Base-by-base conservation (phyloP, 2,888 invertebrate species). In the Thecocarcelia acutangulata region DNA sequence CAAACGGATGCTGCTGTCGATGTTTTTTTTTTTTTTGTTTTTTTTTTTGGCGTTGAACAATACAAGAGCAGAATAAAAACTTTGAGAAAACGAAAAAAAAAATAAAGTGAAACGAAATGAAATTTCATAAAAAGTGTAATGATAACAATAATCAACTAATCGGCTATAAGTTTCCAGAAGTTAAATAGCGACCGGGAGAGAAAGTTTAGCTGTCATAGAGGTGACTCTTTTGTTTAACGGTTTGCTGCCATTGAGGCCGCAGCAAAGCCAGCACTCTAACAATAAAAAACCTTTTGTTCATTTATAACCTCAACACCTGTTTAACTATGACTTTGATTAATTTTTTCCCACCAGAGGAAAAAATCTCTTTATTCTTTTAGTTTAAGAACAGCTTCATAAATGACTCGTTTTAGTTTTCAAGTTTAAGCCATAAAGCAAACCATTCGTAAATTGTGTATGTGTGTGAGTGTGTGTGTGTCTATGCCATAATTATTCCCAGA, bases 1-100 rank as follows among this genome's bases (percentile, higher is more conserved):
- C 69, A 61, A 77, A 48, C 82, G 77, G 77, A 78, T 82, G 72
- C 59, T 42, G 40, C 46, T 70, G 48, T 63, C 61, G 33, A 33
- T 56, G 21, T 19, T 50, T 11, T 21, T 64, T 21, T 37, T 76
- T 28, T 13, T 70, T 13, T 24, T 21, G 15, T 33, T 44, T 6
- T n/a, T 58, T 74, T 64, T 69, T 69, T 52, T 28, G 33, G 28
- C n/a, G 21, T 68, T 48, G 24, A 37, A n/a, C 21, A 40, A 44
- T 61, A 54, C 33, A 52, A 44, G 59, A 13, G 1, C 58, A 58
- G 58, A 58, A 48, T n/a, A 59, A 40, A 52, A 42, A 64, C 33
- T 59, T 40, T 5, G 15, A 8, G 50, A 58, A 50, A 11, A 54
- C 13, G 37, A 1, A 28, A 56, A 21, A 46, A 33, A 54, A 40